A percentile compares a stretch with the other conserved stretches of the same genome.
These are phyloP conservation scores for Champsocephalus gunnari DNA, from an alignment of 2,797 vertebrate genomes.

Conservation along the genomic window DNA sequence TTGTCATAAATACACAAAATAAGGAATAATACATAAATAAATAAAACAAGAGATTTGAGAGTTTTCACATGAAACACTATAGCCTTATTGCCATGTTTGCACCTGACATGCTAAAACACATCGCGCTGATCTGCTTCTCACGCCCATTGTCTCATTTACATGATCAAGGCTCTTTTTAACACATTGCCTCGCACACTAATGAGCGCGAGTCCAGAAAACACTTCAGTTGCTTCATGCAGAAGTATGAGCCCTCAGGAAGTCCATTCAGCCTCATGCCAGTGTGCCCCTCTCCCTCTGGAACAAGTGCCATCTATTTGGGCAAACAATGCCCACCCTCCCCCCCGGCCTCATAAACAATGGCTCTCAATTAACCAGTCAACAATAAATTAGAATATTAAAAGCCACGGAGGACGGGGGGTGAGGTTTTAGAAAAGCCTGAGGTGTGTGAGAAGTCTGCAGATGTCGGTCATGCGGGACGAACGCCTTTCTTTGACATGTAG, in stretches of 20 bases:
- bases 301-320: constrained; percentile 74
- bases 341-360: constrained; percentile 65
- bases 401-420: constrained; percentile 50
- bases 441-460: constrained; percentile 85
- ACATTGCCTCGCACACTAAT: constrained; percentile 60
- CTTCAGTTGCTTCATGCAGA: constrained; percentile 63
- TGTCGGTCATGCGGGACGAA: constrained; percentile 47
- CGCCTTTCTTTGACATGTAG: constrained; percentile 65
- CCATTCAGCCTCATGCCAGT: constrained; percentile 70
- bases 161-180: constrained; percentile 74
- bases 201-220: constrained; percentile 66
- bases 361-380: constrained; percentile 76
- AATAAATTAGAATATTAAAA: constrained; percentile 85
- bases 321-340: constrained; percentile 61
- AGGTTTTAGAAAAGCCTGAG: constrained; percentile 62
- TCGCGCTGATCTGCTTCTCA: constrained; percentile 49
- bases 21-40: constrained; percentile 45
- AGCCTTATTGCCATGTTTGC: constrained; percentile 30
- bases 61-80: constrained; percentile 8
- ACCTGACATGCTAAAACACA: constrained; percentile 59
- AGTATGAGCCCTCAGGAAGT: constrained; percentile 60
- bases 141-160: constrained; percentile 74
- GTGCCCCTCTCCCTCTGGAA: constrained; percentile 41
- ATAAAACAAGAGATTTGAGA: constrained; percentile 40
- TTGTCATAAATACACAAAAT: constrained; percentile 52